Evolutionary conservation across 2,888 invertebrate species (phyloP), one percentile per base, ranked within the genome.

Genomic region (Idaea dimidiata): DNA sequence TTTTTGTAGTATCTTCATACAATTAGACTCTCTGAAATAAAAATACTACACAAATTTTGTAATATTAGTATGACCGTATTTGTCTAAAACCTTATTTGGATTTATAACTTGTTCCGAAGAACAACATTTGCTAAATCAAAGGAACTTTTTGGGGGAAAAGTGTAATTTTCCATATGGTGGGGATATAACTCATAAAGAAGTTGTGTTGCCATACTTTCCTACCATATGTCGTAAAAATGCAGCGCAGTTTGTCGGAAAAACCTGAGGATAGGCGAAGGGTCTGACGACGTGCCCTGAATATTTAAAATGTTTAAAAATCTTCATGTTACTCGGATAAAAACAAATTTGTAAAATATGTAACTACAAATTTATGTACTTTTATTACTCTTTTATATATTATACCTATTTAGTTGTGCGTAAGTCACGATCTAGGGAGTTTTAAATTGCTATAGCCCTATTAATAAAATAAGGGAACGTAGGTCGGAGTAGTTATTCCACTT

Each of bases 251-350:
- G 81, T 80, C 75, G 71, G 71, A 73, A 75, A 81, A 82, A 81
- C 79, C 78, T 66, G 67, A 72, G 80, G 75, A 83, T 82, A 78
- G 81, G 72, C 72, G 79, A 73, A 78, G 80, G 82, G 80, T 67
- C 69, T 67, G 62, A 58, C 66, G 63, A 83, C 90, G 88, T 80
- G 86, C 69, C 70, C 77, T 78, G 90, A 81, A 89, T 90, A 81
- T 73, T 77, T 81, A 84, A 87, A 80, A 78, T 72, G 66, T 76
- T 72, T 64, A 82, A 88, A 88, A 88, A 88, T 85, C 80, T 82
- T 81, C 76, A 72, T 73, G 75, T 72, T 74, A 71, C 68, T 69
- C 66, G 71, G 65, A 74, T 75, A 69, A 74, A 70, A 75, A 74
- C 70, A 77, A 69, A 68, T 63, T 66, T 70, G 61, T 65, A 62